phyloP scores from a whole-genome alignment of 2,113 vertebrate genomes.

The Lycaon pictus region DNA sequence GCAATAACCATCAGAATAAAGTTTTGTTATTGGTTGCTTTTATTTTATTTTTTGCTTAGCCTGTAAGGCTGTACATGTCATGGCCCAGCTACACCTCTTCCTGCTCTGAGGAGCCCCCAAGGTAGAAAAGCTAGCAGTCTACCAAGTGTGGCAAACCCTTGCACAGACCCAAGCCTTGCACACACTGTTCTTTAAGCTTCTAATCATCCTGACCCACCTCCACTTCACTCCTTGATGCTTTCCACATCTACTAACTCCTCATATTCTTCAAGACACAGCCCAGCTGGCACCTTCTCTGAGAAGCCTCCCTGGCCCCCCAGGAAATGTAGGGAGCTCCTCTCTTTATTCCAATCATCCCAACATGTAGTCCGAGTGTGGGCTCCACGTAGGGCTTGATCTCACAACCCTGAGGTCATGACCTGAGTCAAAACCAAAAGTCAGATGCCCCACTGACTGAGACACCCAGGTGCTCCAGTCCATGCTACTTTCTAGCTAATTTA shows the following conservation, averaged over 20 bases:
- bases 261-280: not conserved
- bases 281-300: not conserved
- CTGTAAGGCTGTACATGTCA: rapidly evolving
- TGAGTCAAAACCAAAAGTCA: no score
- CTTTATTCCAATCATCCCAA: no score
- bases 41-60: not conserved
- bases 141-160: no score
- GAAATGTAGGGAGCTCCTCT: not conserved
- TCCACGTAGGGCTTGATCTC: no score
- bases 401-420: no score
- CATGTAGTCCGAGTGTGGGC: no score
- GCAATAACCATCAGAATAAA: not conserved
- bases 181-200: not conserved
- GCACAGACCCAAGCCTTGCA: rapidly evolving
- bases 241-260: not conserved
- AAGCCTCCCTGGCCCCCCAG: not conserved
- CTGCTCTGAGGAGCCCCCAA: no score
- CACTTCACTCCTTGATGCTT: not conserved
- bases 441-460: no score
- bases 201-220: not conserved
- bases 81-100: no score
- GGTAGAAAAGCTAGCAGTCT: not conserved
- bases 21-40: not conserved
- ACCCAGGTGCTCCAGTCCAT: not conserved
- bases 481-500: not conserved